Base-by-base conservation (phyloP, 53 echinoderm and acorn worm genomes). In the Stichopus horrens region DNA sequence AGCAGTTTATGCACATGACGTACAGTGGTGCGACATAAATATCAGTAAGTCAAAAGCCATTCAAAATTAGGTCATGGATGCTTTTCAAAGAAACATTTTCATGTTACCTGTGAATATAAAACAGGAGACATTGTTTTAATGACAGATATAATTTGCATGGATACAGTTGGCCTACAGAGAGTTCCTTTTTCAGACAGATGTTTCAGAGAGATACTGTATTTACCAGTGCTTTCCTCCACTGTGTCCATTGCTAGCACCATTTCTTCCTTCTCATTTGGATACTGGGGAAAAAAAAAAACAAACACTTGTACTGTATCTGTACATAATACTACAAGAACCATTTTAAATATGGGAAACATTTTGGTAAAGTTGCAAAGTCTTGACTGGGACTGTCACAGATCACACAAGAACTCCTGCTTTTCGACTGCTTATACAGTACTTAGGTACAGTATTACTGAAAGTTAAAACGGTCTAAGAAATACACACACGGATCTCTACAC, bases 261-360 rank as follows among this genome's bases (percentile, higher is more conserved):
- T 5, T 93, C 90, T 83, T 90, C 55, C 88, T 93, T 90, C 22
- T 90, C 83, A 54, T 59, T 90, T 11, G 93, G 93, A 84, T 93
- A 93, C 93, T 93, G 63, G 5, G n/a, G 11, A 80, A 67, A 76
- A 10, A 57, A 9, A 23, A 14, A 76, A 76, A 71, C 7, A 11
- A 5, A 5, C 10, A 52, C 76, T 7, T 19, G 37, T 37, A 37
- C 37, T 37, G 37, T 37, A 37, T 2, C 37, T 37, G 37, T 37
- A n/a, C n/a, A n/a, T n/a, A 37, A 37, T 37, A 37, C 37, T 37
- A 37, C 37, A 37, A 37, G 37, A 2, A 37, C 37, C 37, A 37
- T 37, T 37, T 37, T 37, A 0, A 37, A 37, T 1, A 37, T 37
- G 37, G 37, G 37, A 37, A 0, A 37, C 37, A 37, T 0, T 37